phyloP scores from a whole-genome alignment of 1,140 invertebrate species.

The Microplitis demolitor region DNA sequence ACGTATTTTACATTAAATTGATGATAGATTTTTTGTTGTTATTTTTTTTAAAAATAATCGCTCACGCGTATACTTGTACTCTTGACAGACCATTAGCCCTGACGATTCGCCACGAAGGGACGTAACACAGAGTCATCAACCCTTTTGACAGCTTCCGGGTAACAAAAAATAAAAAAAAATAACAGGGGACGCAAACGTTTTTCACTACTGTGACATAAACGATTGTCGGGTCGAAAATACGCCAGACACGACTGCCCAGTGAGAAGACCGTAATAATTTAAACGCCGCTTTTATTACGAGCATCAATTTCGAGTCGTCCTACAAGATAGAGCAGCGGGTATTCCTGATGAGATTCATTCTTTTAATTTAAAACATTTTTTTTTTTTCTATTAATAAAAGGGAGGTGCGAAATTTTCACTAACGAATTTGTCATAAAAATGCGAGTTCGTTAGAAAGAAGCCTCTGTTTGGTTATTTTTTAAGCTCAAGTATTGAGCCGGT shows the following conservation, averaged over 20 bases:
- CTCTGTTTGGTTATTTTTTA: no score
- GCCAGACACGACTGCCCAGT: not conserved
- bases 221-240: not conserved
- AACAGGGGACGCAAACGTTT: not conserved
- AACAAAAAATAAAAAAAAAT: not conserved
- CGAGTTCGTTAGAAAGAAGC: no score
- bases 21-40: not conserved
- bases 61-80: not conserved
- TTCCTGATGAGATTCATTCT: no score
- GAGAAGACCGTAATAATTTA: not conserved
- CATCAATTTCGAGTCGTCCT: not conserved
- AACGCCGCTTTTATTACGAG: not conserved
- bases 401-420: no score
- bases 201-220: not conserved
- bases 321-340: no score
- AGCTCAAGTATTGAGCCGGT: not conserved
- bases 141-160: not conserved
- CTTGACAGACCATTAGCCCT: slow-evolving; percentile 28
- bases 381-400: no score
- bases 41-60: not conserved
- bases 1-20: not conserved
- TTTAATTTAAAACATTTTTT: no score
- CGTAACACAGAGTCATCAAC: not conserved
- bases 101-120: slow-evolving; percentile 14
- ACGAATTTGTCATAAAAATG: no score